Evolutionary conservation across 2,888 invertebrate genomes (phyloP).

Genomic region (Diarsia dahlii): DNA sequence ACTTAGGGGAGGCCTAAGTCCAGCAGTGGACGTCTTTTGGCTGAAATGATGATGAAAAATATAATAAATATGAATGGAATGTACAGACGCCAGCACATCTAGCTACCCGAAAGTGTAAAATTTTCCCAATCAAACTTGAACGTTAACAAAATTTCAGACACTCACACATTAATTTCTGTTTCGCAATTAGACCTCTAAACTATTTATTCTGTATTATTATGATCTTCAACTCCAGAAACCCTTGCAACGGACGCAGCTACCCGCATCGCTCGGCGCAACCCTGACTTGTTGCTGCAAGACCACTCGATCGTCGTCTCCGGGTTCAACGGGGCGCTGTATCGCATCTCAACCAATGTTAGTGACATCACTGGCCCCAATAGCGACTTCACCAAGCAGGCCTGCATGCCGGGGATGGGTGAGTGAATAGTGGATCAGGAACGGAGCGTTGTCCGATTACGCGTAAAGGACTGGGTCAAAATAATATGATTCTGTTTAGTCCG

Average conservation of each 20-base stretch:
- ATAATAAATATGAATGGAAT: neutral
- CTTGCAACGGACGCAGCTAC: slow-evolving; percentile 37
- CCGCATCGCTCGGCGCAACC: slow-evolving; percentile 48
- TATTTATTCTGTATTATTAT: neutral
- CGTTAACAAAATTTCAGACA: too few species aligned
- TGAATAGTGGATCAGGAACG: neutral
- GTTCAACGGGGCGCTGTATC: slow-evolving; percentile 66
- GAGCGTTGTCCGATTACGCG: neutral
- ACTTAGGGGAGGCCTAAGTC: too few species aligned
- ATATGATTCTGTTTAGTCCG: too few species aligned
- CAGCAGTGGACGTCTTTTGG: too few species aligned
- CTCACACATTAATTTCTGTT: too few species aligned
- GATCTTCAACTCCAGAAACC: slow-evolving; percentile 27
- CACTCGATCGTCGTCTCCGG: slow-evolving; percentile 71
- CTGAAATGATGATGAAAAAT: too few species aligned
- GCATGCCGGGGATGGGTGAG: slow-evolving; percentile 83
- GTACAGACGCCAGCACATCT: neutral
- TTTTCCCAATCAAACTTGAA: too few species aligned
- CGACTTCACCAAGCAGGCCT: slow-evolving; percentile 78
- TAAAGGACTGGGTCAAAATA: too few species aligned
- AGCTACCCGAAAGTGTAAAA: neutral
- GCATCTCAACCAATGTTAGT: slow-evolving; percentile 49
- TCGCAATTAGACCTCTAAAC: too few species aligned
- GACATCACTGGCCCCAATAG: slow-evolving; percentile 30
- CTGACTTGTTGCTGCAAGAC: slow-evolving; percentile 46